phyloP scores from a whole-genome alignment of 2,797 vertebrate species.

The Spea hammondii region DNA sequence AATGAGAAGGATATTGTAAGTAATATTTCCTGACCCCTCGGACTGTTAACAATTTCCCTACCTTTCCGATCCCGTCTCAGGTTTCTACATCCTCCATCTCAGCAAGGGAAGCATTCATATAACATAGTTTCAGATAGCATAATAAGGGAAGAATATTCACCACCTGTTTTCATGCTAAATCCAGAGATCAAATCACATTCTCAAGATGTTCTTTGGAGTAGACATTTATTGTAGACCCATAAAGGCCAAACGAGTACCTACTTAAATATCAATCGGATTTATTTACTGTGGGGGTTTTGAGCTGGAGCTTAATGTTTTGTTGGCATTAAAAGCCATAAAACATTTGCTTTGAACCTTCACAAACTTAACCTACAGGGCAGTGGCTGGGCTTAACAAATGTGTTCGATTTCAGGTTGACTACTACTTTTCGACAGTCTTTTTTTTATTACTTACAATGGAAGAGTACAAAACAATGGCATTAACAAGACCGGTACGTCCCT shows the following conservation, averaged over 20 bases:
- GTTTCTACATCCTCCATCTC: no score
- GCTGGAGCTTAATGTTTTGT: neutral
- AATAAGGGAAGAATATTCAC: slow-evolving; percentile 12
- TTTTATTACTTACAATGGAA: neutral
- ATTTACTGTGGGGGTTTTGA: neutral
- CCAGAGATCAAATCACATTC: slow-evolving; percentile 29
- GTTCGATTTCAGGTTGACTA: slow-evolving; percentile 15
- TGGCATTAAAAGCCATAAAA: slow-evolving; percentile 3
- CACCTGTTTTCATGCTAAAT: slow-evolving; percentile 43
- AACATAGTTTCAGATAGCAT: slow-evolving; percentile 14
- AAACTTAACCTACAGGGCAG: slow-evolving; percentile 10
- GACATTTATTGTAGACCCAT: slow-evolving; percentile 13
- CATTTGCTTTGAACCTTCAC: slow-evolving; percentile 20
- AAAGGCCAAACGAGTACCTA: slow-evolving; percentile 11
- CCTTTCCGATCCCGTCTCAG: no score
- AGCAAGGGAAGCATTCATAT: neutral
- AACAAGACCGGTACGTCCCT: slow-evolving; percentile 44
- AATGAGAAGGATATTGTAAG: no score
- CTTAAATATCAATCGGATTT: slow-evolving; percentile 29
- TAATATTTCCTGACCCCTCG: no score
- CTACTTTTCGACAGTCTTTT: neutral
- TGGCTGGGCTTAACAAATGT: slow-evolving; percentile 12
- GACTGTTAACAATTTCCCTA: no score
- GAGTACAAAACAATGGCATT: slow-evolving; percentile 9
- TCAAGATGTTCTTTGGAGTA: slow-evolving; percentile 4